Evolutionary conservation across 92 coral and sea anemone species (phyloP).

Genomic region (Bergia sp.): DNA sequence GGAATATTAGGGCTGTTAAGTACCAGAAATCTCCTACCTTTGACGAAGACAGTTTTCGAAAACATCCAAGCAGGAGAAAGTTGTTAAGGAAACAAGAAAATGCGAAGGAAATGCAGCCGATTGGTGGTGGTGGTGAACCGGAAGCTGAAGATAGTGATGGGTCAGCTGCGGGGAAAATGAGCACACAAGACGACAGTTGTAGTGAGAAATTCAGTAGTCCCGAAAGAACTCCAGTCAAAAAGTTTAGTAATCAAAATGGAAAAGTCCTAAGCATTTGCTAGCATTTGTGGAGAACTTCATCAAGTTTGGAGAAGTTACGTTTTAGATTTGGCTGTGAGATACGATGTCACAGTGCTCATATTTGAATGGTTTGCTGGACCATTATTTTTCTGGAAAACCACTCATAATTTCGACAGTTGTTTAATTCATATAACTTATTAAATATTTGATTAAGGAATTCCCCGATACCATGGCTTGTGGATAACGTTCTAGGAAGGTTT

Average conservation of each 20-base stretch:
- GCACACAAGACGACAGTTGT: background rate
- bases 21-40: conserved; percentile 78
- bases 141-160: conserved; percentile 62
- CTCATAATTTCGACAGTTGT: background rate
- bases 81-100: conserved; percentile 52
- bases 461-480: background rate
- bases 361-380: background rate
- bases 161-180: conserved; percentile 64
- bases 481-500: background rate
- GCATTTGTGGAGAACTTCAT: background rate
- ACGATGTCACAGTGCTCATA: background rate
- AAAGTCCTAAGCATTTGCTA: conserved; percentile 47
- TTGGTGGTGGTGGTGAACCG: conserved; percentile 26
- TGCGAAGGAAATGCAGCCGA: conserved; percentile 29
- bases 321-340: background rate
- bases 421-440: too few species aligned
- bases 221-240: conserved; percentile 44
- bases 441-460: background rate
- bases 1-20: conserved; percentile 52
- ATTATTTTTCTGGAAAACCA: background rate
- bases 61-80: conserved; percentile 55
- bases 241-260: conserved; percentile 45
- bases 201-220: conserved; percentile 33
- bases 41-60: conserved; percentile 40
- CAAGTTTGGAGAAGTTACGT: background rate